Evolutionary conservation across 2,113 vertebrate genomes (phyloP).

Genomic region (Sminthopsis crassicaudata): DNA sequence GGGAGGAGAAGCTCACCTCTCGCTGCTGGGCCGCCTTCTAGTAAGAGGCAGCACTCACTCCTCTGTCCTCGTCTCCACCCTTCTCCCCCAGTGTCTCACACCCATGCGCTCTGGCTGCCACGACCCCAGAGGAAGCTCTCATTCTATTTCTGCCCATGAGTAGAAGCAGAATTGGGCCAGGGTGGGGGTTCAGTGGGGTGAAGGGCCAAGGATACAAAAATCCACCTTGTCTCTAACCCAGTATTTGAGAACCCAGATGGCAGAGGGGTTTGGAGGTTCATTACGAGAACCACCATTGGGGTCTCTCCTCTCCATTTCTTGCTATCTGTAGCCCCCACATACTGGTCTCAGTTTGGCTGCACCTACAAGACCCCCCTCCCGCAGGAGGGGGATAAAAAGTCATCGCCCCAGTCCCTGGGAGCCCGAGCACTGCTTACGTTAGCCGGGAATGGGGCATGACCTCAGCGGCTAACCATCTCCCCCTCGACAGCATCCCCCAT

Average conservation of each 20-base stretch:
- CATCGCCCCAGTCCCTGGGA: background rate
- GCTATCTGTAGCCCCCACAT: background rate
- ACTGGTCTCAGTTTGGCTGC: background rate
- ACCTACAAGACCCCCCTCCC: background rate
- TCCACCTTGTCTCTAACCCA: background rate
- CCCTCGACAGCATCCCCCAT: constrained; percentile 40
- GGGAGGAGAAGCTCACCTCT: background rate
- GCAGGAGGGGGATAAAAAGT: constrained; percentile 49
- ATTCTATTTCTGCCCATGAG: background rate
- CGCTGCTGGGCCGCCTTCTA: background rate
- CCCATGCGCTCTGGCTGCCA: background rate
- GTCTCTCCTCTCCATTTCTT: background rate
- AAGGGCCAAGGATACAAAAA: background rate
- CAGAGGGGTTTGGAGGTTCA: background rate
- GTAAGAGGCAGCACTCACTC: background rate
- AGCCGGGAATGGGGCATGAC: constrained; percentile 73
- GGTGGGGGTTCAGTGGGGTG: background rate
- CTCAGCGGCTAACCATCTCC: constrained; percentile 77
- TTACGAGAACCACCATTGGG: background rate
- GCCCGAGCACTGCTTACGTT: background rate
- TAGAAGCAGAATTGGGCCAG: no score
- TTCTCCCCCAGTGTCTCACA: background rate
- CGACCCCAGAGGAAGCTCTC: background rate
- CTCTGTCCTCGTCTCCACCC: background rate
- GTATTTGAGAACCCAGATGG: background rate